Conservation (phyloP, 2,888 invertebrate genomes). For the Protula sp. region DNA sequence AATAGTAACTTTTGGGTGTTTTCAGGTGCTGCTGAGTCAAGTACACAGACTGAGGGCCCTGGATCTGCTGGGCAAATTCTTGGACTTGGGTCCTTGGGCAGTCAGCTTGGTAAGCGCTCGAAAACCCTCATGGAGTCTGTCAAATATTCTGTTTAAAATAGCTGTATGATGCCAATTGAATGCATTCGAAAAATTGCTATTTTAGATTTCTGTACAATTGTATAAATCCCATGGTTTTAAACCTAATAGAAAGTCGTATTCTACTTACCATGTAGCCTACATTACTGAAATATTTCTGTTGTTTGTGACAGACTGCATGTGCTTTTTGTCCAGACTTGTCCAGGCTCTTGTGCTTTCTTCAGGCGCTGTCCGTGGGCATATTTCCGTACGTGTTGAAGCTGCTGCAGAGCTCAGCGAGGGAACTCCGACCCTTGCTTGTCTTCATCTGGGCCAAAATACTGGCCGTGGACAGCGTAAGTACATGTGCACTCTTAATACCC, state of each 20-base stretch:
- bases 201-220: no score
- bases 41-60: constrained; percentile 90
- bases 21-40: constrained; percentile 61
- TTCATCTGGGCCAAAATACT: constrained; percentile 99
- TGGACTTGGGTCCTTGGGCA: constrained; percentile 81
- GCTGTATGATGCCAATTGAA: not conserved
- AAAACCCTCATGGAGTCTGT: not conserved
- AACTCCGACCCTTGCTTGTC: constrained; percentile 84
- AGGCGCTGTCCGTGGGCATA: constrained; percentile 91
- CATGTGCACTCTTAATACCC: no score
- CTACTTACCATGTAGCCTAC: no score
- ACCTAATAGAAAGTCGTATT: no score
- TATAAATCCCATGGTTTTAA: no score
- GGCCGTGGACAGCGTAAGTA: constrained; percentile 84
- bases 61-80: constrained; percentile 83
- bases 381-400: constrained; percentile 97
- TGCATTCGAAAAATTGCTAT: not conserved
- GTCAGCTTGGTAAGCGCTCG: constrained; percentile 68
- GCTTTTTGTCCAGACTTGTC: no score
- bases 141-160: not conserved
- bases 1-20: no score
- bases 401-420: constrained; percentile 87
- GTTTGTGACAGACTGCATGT: no score
- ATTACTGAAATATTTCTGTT: no score
- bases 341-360: no score